Conservation (phyloP, 2,113 vertebrate species). For the Melanocharis versteri region DNA sequence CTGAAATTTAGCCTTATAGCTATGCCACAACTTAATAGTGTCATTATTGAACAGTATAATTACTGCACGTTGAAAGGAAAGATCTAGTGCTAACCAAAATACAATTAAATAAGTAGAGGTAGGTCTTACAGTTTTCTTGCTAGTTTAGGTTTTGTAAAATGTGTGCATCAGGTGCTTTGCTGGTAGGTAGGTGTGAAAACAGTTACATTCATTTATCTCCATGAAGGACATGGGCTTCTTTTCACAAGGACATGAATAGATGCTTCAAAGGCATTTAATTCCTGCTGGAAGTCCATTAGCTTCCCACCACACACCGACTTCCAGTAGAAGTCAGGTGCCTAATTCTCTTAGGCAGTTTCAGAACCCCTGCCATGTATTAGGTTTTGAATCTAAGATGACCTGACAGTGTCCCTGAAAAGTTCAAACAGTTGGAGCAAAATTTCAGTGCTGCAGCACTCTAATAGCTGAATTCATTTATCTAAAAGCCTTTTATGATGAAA, state of each 20-base stretch:
- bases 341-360: neutral
- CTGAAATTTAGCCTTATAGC: neutral
- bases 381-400: constrained; percentile 21
- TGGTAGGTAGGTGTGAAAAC: neutral
- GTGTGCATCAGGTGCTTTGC: neutral
- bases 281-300: neutral
- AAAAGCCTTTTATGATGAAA: constrained; percentile 23
- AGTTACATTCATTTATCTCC: neutral
- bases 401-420: neutral
- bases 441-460: neutral
- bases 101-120: neutral
- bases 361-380: neutral
- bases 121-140: neutral
- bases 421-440: neutral
- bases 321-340: neutral
- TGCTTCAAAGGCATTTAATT: neutral
- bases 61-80: neutral
- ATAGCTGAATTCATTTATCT: constrained; percentile 38
- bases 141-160: neutral
- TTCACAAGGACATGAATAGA: neutral
- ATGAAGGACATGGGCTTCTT: neutral
- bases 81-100: neutral
- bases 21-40: neutral
- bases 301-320: neutral
- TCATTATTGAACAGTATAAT: neutral